A percentile compares a stretch with the other conserved stretches of the same genome.
Evolutionary conservation across 1,140 invertebrate genomes (phyloP).

Genomic region (Phocides pigmalion): DNA sequence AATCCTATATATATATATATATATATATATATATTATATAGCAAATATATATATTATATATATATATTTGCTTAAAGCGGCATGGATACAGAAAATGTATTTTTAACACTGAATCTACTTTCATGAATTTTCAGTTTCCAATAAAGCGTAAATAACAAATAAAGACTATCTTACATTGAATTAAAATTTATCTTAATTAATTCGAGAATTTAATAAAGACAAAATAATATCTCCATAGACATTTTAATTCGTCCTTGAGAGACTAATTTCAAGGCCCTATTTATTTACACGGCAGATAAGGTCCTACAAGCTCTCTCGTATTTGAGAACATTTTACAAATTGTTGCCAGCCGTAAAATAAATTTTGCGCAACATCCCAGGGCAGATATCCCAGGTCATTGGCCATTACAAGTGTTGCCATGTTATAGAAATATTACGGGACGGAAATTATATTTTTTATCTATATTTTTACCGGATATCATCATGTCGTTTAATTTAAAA

Average conservation of each 20-base stretch:
- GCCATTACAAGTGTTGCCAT: conserved; percentile 23
- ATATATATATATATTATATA: too few species aligned
- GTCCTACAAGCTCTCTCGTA: conserved; percentile 10
- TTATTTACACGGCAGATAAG: conserved; percentile 10
- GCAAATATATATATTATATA: too few species aligned
- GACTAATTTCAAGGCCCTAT: neutral
- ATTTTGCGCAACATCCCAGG: conserved; percentile 21
- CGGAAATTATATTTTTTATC: neutral
- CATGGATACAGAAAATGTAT: too few species aligned
- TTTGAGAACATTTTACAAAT: conserved; percentile 33
- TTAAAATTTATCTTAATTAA: neutral
- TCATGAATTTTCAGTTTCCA: too few species aligned
- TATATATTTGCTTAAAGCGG: too few species aligned
- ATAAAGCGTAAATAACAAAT: too few species aligned
- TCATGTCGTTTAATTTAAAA: too few species aligned
- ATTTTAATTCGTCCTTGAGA: neutral
- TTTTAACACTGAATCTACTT: too few species aligned
- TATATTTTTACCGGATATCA: too few species aligned
- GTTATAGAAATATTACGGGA: neutral
- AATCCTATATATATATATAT: too few species aligned
- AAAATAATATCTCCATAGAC: neutral
- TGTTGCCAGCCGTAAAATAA: conserved; percentile 29
- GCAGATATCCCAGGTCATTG: conserved; percentile 33
- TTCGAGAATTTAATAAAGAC: neutral
- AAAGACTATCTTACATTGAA: too few species aligned